A percentile compares a stretch with the other conserved stretches of the same genome.
Evolutionary conservation across 2,888 invertebrate genomes (phyloP).

Genomic region (Chironomus tentans): DNA sequence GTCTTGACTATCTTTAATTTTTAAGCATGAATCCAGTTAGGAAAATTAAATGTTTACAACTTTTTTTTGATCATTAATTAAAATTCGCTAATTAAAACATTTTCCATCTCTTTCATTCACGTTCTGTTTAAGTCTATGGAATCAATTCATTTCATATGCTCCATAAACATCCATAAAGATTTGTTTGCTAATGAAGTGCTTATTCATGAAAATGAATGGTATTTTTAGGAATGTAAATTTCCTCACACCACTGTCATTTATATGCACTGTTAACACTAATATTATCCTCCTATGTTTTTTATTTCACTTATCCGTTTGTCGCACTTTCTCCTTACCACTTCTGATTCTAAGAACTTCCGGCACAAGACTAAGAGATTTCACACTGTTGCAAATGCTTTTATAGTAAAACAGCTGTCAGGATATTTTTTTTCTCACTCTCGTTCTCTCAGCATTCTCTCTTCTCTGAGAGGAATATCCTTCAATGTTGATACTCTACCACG

Average conservation of each 20-base stretch:
- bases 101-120: no score
- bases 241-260: background rate
- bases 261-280: background rate
- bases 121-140: no score
- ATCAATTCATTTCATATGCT: background rate
- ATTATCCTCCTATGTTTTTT: no score
- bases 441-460: no score
- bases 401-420: background rate
- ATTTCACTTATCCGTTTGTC: background rate
- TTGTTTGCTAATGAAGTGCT: background rate
- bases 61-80: no score
- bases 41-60: no score
- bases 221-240: background rate
- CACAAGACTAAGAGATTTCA: background rate
- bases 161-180: background rate
- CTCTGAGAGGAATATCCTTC: no score
- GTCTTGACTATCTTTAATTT: background rate
- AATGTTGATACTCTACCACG: no score
- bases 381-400: background rate
- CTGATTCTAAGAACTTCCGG: background rate
- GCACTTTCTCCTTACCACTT: background rate
- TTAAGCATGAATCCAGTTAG: background rate
- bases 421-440: no score
- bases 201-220: background rate
- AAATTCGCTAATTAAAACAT: no score